Conservation (phyloP, 2,888 invertebrate genomes). For the Helicoverpa assulta region DNA sequence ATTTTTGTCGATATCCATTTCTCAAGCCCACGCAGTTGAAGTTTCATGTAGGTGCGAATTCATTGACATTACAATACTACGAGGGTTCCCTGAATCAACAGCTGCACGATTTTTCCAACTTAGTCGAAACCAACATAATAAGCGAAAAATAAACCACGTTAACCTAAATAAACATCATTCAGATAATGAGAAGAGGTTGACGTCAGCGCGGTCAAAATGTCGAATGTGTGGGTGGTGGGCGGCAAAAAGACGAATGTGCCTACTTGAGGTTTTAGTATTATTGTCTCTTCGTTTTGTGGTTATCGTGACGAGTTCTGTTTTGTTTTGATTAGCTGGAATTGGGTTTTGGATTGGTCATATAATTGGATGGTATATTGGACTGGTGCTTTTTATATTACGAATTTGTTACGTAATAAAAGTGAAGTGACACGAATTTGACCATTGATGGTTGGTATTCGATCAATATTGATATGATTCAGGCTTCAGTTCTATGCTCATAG, state of each 20-base stretch:
- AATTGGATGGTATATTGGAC: not conserved
- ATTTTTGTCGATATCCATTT: no score
- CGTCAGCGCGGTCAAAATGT: constrained; percentile 49
- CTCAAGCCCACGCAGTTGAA: no score
- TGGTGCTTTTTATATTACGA: not conserved
- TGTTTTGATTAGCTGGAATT: constrained; percentile 12
- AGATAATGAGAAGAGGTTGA: constrained; percentile 43
- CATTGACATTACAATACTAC: no score
- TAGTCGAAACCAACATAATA: constrained; percentile 10
- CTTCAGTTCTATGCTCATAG: no score
- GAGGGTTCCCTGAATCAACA: not conserved
- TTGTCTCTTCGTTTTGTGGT: constrained; percentile 41
- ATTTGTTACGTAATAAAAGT: no score
- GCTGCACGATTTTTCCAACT: not conserved
- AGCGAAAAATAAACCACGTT: constrained; percentile 28
- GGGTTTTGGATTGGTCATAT: constrained; percentile 1
- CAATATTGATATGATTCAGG: no score
- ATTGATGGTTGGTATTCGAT: no score
- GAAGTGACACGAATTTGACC: no score
- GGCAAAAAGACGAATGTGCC: constrained; percentile 45
- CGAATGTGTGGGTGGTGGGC: constrained; percentile 39
- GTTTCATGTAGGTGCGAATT: no score
- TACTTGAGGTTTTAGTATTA: constrained; percentile 38
- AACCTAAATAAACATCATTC: constrained; percentile 60
- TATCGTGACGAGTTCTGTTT: constrained; percentile 13